phyloP scores from a whole-genome alignment of 2,888 invertebrate genomes.

The Beris chalybata region DNA sequence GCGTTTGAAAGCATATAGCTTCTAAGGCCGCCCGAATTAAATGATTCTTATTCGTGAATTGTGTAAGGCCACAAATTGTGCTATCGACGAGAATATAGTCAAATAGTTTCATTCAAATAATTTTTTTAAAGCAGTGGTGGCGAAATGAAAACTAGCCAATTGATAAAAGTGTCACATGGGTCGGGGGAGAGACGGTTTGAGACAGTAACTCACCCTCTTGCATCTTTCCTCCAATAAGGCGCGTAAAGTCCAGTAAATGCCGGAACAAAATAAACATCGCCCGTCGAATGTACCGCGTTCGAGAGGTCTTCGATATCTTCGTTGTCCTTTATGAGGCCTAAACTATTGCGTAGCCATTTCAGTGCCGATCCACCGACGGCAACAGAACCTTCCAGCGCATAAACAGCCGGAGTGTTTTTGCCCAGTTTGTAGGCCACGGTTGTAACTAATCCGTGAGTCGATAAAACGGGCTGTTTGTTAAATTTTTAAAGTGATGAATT shows the following conservation, averaged over 20 bases:
- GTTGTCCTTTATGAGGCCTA: conserved; percentile 79
- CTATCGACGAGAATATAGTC: conserved; percentile 57
- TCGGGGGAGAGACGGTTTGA: too few relatives aligned
- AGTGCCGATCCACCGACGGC: conserved; percentile 91
- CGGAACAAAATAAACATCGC: conserved; percentile 97
- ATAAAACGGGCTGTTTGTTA: conserved; percentile 69
- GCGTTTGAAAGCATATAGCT: conserved; percentile 94
- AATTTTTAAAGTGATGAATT: not conserved
- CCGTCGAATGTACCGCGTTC: conserved; percentile 79
- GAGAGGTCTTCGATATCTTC: conserved; percentile 74
- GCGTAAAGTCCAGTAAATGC: conserved; percentile 97
- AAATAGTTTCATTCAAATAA: not conserved
- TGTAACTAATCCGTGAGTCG: conserved; percentile 84
- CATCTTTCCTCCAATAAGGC: conserved; percentile 97
- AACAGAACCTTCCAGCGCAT: conserved; percentile 96
- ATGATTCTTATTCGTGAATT: conserved; percentile 90
- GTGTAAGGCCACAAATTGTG: conserved; percentile 90
- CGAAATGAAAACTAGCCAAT: too few relatives aligned
- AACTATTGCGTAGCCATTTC: conserved; percentile 90
- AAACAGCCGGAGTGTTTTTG: conserved; percentile 73
- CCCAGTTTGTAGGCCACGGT: conserved; percentile 93
- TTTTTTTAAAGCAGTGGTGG: too few relatives aligned
- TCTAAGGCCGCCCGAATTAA: conserved; percentile 92
- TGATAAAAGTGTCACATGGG: too few relatives aligned
- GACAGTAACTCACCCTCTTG: conserved; percentile 70